phyloP scores from a whole-genome alignment of 2,888 invertebrate genomes.

The Mythimna lalbum region DNA sequence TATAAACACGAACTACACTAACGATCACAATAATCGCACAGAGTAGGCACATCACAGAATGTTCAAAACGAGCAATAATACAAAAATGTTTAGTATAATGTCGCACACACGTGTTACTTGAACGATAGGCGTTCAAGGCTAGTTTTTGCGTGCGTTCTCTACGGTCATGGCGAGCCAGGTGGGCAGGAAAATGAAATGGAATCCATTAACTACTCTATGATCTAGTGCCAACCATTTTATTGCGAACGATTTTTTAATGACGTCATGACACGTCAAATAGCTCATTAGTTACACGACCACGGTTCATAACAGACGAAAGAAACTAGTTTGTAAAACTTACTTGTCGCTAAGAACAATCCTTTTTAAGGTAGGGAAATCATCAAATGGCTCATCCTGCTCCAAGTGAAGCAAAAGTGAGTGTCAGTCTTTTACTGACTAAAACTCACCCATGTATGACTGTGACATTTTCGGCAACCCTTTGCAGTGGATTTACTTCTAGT shows the following conservation, averaged over 20 bases:
- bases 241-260: constrained; percentile 59
- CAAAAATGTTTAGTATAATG: constrained; percentile 47
- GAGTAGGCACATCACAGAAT: constrained; percentile 51
- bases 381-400: too few relatives aligned
- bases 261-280: constrained; percentile 30
- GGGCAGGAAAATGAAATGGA: constrained; percentile 77
- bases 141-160: constrained; percentile 75
- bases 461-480: background rate
- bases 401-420: too few relatives aligned
- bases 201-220: constrained; percentile 72
- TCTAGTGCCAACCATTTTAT: constrained; percentile 62
- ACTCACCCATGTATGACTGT: too few relatives aligned
- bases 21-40: constrained; percentile 35
- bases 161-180: constrained; percentile 63
- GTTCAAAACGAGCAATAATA: constrained; percentile 35
- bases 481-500: constrained; percentile 9
- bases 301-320: constrained; percentile 19
- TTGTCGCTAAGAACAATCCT: constrained; percentile 9
- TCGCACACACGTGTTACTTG: constrained; percentile 42
- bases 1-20: constrained; percentile 44
- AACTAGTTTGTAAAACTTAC: constrained; percentile 5
- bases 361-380: background rate
- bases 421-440: too few relatives aligned
- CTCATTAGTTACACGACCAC: constrained; percentile 20
- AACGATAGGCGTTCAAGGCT: constrained; percentile 48